Conservation (phyloP, 2,888 invertebrate species). For the Esperia sulphurella region DNA sequence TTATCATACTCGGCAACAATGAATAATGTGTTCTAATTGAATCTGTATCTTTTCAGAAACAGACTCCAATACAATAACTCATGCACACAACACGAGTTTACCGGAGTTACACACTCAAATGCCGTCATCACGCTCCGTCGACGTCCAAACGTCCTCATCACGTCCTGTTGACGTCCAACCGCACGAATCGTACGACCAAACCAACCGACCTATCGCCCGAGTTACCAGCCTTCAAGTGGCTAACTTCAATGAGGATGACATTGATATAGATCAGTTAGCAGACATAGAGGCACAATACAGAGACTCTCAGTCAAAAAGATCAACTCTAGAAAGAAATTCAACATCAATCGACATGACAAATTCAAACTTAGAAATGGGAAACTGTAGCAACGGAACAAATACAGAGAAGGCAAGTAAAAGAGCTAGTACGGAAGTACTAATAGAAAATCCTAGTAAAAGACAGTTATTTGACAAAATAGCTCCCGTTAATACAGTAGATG, state of each 20-base stretch:
- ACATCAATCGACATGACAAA: no score
- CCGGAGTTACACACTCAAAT: slow-evolving; percentile 40
- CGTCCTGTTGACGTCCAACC: background rate
- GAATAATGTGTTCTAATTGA: no score
- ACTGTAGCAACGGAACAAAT: slow-evolving; percentile 20
- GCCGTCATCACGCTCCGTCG: slow-evolving; percentile 21
- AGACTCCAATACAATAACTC: slow-evolving; percentile 31
- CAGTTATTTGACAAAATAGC: slow-evolving; percentile 23
- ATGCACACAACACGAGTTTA: slow-evolving; percentile 38
- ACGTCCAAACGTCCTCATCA: slow-evolving; percentile 5
- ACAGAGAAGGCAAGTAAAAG: slow-evolving; percentile 35
- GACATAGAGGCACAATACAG: slow-evolving; percentile 52
- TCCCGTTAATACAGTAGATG: slow-evolving; percentile 30
- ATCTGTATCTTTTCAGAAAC: slow-evolving; percentile 29
- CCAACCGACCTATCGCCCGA: slow-evolving; percentile 30
- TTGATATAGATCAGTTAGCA: slow-evolving; percentile 55
- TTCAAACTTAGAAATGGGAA: no score
- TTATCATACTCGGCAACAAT: no score
- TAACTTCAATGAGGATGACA: slow-evolving; percentile 51
- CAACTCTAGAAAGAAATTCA: background rate
- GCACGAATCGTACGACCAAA: slow-evolving; percentile 15
- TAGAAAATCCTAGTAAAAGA: slow-evolving; percentile 2
- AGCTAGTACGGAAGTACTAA: slow-evolving; percentile 22
- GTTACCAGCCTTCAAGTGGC: slow-evolving; percentile 41
- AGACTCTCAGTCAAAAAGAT: slow-evolving; percentile 1